phyloP scores from a whole-genome alignment of 2,113 vertebrate genomes.

The Potamarius usumacintae region DNA sequence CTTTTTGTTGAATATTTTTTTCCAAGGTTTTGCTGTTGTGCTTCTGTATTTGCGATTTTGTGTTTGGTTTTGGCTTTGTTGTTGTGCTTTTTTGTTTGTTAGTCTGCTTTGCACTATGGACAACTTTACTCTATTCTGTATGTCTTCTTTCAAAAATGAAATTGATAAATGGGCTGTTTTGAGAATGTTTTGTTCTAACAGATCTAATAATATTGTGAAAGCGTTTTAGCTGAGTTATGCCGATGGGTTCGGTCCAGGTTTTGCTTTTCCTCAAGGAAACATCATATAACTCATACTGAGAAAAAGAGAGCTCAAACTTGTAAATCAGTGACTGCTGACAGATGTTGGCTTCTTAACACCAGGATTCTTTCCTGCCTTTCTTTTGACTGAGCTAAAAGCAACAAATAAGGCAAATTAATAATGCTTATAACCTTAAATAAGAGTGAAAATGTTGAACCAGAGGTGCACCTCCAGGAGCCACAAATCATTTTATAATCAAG shows the following conservation, averaged over 20 bases:
- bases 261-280: slow-evolving; percentile 35
- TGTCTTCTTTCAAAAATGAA: neutral
- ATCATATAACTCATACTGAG: neutral
- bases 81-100: neutral
- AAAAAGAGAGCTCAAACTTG: neutral
- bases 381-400: neutral
- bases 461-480: neutral
- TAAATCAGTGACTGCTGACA: slow-evolving; percentile 26
- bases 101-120: neutral
- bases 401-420: neutral
- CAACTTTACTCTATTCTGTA: neutral
- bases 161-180: neutral
- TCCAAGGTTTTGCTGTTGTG: neutral
- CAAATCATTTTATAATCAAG: neutral
- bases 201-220: neutral
- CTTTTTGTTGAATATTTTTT: neutral
- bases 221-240: slow-evolving; percentile 35
- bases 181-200: neutral
- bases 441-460: neutral
- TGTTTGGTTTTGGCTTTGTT: neutral
- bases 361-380: neutral
- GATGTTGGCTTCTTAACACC: slow-evolving; percentile 8
- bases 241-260: slow-evolving; percentile 33
- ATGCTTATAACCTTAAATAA: slow-evolving; percentile 3
- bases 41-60: neutral